Percentiles rank a stretch among this genome's conserved stretches.
phyloP scores from a whole-genome alignment of 2,113 vertebrate species.

The Corythaixoides concolor region DNA sequence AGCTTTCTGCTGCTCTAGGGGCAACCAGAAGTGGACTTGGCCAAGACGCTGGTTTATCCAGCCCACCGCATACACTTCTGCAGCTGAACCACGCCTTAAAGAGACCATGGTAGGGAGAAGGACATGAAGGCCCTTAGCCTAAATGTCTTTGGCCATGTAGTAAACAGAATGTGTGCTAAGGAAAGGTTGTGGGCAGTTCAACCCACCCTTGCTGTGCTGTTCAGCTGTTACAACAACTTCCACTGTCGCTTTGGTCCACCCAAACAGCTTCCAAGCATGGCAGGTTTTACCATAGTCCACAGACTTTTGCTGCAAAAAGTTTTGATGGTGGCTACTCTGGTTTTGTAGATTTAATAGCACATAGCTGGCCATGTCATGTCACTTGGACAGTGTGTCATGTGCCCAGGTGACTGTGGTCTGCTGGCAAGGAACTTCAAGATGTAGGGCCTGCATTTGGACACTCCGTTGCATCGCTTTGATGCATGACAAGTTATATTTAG shows the following conservation, averaged over 20 bases:
- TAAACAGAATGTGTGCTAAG: background rate
- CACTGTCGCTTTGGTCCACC: background rate
- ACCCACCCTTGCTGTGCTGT: background rate
- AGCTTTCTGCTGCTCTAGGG: background rate
- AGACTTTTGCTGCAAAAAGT: background rate
- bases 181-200: background rate
- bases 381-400: rapidly evolving
- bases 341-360: background rate
- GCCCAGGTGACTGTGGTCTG: background rate
- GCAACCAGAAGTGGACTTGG: background rate
- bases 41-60: background rate
- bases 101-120: background rate
- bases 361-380: rapidly evolving
- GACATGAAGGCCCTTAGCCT: background rate
- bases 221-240: background rate
- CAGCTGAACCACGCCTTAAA: background rate
- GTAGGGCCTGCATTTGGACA: background rate
- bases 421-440: background rate
- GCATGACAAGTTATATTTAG: background rate
- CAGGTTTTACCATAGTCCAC: background rate
- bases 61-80: background rate
- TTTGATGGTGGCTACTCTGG: background rate
- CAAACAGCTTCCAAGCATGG: background rate
- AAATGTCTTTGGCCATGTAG: background rate
- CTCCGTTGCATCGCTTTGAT: background rate